A percentile compares a stretch with the other conserved stretches of the same genome.
Conservation (phyloP, 2,888 invertebrate species). For the Apamea anceps region DNA sequence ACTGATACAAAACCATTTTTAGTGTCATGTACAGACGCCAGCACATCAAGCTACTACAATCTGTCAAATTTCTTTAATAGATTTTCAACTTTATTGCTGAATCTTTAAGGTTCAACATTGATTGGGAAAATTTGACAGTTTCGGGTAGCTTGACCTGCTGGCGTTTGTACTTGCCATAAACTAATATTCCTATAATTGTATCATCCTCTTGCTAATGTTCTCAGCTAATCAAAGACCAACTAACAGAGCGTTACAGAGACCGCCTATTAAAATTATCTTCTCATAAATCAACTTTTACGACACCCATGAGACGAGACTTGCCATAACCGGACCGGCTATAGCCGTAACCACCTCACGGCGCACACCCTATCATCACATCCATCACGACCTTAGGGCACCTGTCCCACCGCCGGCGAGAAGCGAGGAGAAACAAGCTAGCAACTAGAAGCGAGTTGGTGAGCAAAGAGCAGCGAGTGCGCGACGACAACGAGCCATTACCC, state of each 20-base stretch:
- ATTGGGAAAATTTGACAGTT: too few relatives aligned
- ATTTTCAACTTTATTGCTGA: too few relatives aligned
- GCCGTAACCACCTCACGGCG: neutral
- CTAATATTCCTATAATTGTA: neutral
- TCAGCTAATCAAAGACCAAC: neutral
- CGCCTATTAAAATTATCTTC: constrained; percentile 32
- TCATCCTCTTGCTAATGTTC: neutral
- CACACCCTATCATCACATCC: constrained; percentile 32
- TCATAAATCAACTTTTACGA: constrained; percentile 26
- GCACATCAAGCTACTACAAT: too few relatives aligned
- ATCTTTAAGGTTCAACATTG: too few relatives aligned
- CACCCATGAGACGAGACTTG: constrained; percentile 12
- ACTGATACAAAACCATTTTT: neutral
- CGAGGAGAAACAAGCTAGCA: neutral
- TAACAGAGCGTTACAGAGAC: neutral
- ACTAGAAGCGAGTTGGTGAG: neutral
- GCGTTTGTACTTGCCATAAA: neutral
- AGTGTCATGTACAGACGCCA: too few relatives aligned
- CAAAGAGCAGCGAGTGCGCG: neutral
- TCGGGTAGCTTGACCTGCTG: too few relatives aligned
- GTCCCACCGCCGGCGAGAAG: neutral
- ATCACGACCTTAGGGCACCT: constrained; percentile 16
- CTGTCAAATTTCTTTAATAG: too few relatives aligned
- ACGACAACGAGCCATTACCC: too few relatives aligned
- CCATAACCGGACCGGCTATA: neutral